Evolutionary conservation across 2,113 vertebrate genomes (phyloP).

Genomic region (Pimephales promelas): DNA sequence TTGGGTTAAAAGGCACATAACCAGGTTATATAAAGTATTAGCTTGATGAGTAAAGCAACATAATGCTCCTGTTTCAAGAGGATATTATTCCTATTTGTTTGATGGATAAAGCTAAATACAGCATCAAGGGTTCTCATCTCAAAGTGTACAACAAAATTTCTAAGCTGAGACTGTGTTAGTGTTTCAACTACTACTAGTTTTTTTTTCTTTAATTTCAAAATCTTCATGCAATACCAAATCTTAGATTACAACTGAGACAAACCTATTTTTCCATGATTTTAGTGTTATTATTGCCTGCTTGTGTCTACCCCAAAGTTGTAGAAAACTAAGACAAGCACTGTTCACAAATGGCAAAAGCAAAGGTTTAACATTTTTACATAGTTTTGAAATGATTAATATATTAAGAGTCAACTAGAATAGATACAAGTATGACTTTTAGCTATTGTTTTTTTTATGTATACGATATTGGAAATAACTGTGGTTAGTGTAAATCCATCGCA

Average conservation of each 20-base stretch:
- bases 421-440: neutral
- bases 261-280: neutral
- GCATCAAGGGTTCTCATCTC: neutral
- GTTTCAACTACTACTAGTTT: neutral
- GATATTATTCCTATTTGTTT: neutral
- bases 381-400: slow-evolving; percentile 29
- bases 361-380: slow-evolving; percentile 2
- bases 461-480: neutral
- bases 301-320: slow-evolving; percentile 21
- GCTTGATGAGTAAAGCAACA: neutral
- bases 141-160: neutral
- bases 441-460: neutral
- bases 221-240: neutral
- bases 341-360: neutral
- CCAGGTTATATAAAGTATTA: neutral
- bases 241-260: neutral
- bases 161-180: neutral
- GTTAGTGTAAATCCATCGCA: neutral
- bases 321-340: slow-evolving; percentile 15
- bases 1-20: slow-evolving; percentile 1
- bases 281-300: neutral
- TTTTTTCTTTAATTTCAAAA: neutral
- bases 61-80: slow-evolving; percentile 19
- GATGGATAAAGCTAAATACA: neutral
- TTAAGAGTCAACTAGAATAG: slow-evolving; percentile 6